These are phyloP conservation scores for Scelioninae gen. 1 DNA, from an alignment of 2,888 invertebrate species.

Conservation along the genomic window DNA sequence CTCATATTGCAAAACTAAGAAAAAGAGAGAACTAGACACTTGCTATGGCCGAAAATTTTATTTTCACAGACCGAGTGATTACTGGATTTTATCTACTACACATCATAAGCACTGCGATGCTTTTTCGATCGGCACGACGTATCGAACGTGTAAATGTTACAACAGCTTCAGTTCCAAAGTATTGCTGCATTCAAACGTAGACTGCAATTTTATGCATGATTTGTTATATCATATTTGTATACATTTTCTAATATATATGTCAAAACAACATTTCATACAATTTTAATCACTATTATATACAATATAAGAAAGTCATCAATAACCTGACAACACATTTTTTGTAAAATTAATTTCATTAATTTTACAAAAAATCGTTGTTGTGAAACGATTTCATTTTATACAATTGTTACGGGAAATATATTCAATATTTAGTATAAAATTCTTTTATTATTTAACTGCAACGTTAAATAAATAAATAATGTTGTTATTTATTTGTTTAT, in stretches of 20 bases:
- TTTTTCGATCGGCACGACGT: conserved; percentile 48
- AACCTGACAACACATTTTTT: too few relatives aligned
- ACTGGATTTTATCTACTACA: conserved; percentile 46
- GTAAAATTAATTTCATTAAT: too few relatives aligned
- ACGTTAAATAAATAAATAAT: too few relatives aligned
- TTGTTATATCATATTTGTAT: neutral
- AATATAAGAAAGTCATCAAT: too few relatives aligned
- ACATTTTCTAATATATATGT: neutral
- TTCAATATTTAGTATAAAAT: too few relatives aligned
- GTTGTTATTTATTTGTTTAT: too few relatives aligned
- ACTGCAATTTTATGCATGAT: conserved; percentile 12
- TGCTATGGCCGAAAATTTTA: conserved; percentile 50
- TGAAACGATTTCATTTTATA: too few relatives aligned
- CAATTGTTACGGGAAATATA: too few relatives aligned
- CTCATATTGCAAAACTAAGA: conserved; percentile 38
- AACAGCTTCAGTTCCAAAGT: conserved; percentile 31
- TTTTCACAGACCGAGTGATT: conserved; percentile 57
- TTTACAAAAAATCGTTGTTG: too few relatives aligned
- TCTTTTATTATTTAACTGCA: too few relatives aligned
- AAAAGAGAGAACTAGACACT: conserved; percentile 37
- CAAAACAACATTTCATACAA: neutral
- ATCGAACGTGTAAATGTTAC: conserved; percentile 34
- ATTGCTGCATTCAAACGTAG: conserved; percentile 16
- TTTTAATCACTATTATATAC: neutral
- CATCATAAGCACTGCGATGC: conserved; percentile 45